phyloP scores from a whole-genome alignment of 1,140 invertebrate genomes.

The Belonocnema kinseyi region DNA sequence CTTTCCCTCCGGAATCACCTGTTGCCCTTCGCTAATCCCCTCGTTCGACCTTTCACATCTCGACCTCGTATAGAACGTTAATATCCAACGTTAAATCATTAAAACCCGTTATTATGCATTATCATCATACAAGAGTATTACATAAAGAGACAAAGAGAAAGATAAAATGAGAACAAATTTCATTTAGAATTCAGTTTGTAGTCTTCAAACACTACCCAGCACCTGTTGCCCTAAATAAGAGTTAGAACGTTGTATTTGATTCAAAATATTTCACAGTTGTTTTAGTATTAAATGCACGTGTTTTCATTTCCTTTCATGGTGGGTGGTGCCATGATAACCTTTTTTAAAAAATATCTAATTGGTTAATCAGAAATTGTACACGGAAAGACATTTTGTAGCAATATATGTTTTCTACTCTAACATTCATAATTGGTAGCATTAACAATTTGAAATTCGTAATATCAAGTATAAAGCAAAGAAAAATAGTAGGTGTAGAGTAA shows the following conservation, averaged over 20 bases:
- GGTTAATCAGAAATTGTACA: too few relatives aligned
- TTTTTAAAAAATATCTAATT: too few relatives aligned
- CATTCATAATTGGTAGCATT: too few relatives aligned
- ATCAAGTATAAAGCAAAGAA: too few relatives aligned
- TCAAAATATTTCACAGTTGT: not conserved
- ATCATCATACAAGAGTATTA: not conserved
- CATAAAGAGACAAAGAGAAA: slow-evolving; percentile 16
- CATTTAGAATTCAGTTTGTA: slow-evolving; percentile 28
- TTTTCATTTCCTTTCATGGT: not conserved
- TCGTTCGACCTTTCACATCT: slow-evolving; percentile 6
- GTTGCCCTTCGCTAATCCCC: slow-evolving; percentile 21
- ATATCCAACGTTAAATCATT: not conserved
- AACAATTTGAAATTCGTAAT: too few relatives aligned
- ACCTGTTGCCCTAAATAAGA: slow-evolving; percentile 30
- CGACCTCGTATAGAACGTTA: not conserved
- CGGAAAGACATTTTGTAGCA: too few relatives aligned
- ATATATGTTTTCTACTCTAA: too few relatives aligned
- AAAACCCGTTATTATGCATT: not conserved
- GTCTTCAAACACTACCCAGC: not conserved
- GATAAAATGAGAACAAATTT: not conserved
- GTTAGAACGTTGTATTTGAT: slow-evolving; percentile 19
- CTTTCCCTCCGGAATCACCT: slow-evolving; percentile 8
- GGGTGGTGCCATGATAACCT: not conserved
- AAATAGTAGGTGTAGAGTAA: too few relatives aligned
- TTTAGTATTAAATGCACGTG: slow-evolving; percentile 15